Base-by-base conservation (phyloP, 2,113 vertebrate genomes). In the Pyxicephalus adspersus region DNA sequence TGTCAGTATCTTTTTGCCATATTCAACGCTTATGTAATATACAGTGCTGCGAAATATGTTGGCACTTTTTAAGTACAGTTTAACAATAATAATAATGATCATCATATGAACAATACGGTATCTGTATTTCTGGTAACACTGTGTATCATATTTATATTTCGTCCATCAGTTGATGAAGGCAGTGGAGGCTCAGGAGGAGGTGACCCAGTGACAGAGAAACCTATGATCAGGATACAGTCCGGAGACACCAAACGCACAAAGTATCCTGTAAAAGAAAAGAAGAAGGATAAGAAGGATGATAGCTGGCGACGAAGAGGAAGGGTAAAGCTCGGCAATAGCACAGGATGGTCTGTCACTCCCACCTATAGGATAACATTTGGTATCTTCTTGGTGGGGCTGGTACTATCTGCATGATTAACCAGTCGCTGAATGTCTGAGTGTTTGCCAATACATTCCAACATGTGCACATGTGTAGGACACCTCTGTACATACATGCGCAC, bases 141-240 rank as follows among this genome's bases (percentile, higher is more conserved):
- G 38, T 23, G 13, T 26, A 51, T 51, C 5, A 58, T 8, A 45
- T 22, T 72, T 18, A 34, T 54, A n/a, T 2, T 22, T 26, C 66
- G 16, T 11, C 23, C 22, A n/a, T 4, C 64, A 91, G 91, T 92
- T 87, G 95, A 96, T 70, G 94, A 94, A 0, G 88, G 90, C 81
- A 94, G 94, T 8, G 92, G 93, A 45, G 90, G 91, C 52, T 96
- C 95, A n/a, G 95, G 94, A 23, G 90, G 87, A 0, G 91, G 90
- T 1, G 94, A 94, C 26, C 90, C 65, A 93, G 93, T 92, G 91
- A 92, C 77, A 81, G 85, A 4, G 80, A 86, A 28, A 26, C 83
- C 29, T 78, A 77, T 13, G 72, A 79, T 34, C 81, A 77, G 72
- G 80, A 18, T 4, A 85, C 85, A 28, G 73, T 76, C 58, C 2